Evolutionary conservation across 2,797 vertebrate species (phyloP).

Genomic region (Hapalemur alaotrensis): DNA sequence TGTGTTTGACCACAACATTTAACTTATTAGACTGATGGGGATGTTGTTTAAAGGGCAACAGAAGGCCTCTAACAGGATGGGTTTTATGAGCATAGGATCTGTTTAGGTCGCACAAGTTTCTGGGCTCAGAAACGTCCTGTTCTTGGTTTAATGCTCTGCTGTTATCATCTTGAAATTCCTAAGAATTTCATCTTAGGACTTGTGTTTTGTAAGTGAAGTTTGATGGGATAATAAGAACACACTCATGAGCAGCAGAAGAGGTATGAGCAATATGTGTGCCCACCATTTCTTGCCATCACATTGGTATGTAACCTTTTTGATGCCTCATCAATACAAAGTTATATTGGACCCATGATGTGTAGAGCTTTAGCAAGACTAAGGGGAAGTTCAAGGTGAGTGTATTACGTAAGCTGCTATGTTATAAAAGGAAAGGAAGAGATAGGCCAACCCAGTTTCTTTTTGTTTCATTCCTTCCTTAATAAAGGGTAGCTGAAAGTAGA

Average conservation of each 20-base stretch:
- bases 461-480: not conserved
- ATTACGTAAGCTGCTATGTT: not conserved
- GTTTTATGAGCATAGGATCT: not conserved
- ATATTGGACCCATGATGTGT: not conserved
- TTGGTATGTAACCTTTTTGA: not conserved
- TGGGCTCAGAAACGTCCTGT: not conserved
- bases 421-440: not conserved
- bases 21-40: not conserved
- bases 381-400: not conserved
- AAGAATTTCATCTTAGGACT: not conserved
- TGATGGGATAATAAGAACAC: not conserved
- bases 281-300: not conserved
- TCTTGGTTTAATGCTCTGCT: not conserved
- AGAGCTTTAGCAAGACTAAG: not conserved
- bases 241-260: not conserved
- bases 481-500: not conserved
- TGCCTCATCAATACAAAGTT: not conserved
- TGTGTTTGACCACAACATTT: not conserved
- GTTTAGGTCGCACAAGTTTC: not conserved
- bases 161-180: not conserved
- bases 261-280: not conserved
- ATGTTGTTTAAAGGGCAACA: not conserved
- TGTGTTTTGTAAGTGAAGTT: conserved; percentile 3
- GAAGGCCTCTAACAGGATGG: not conserved
- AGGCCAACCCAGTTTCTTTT: not conserved